Percentiles rank a stretch among this genome's conserved stretches.
Conservation (phyloP, 92 coral and sea anemone genomes). For the Zoanthus gigantus region DNA sequence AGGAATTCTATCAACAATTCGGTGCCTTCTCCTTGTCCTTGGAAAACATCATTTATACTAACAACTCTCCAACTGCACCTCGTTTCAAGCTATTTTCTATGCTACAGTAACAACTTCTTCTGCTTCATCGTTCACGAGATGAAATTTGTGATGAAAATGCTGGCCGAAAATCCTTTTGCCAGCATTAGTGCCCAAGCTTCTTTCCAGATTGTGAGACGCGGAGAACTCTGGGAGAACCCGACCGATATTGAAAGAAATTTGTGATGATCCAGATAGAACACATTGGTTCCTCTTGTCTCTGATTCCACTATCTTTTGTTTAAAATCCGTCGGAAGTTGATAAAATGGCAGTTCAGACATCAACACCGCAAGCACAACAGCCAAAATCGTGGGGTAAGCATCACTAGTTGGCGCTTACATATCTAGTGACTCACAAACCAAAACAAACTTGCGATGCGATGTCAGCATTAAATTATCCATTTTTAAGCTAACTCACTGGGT, state of each 20-base stretch:
- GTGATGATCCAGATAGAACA: neutral
- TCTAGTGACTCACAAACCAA: neutral
- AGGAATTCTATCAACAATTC: neutral
- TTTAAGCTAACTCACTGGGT: too few species aligned
- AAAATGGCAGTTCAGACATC: slow-evolving; percentile 93
- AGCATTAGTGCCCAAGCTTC: slow-evolving; percentile 5
- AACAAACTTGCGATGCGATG: too few species aligned
- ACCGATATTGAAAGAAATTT: slow-evolving; percentile 1
- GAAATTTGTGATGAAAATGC: neutral
- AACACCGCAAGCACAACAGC: slow-evolving; percentile 92
- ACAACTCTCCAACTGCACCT: too few species aligned
- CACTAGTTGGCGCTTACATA: neutral
- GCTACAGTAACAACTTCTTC: neutral
- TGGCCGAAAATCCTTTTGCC: neutral
- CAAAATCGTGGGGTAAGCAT: slow-evolving; percentile 97
- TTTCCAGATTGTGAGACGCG: neutral
- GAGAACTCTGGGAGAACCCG: slow-evolving; percentile 13
- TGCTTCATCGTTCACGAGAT: neutral
- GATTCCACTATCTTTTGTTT: neutral
- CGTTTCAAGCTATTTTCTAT: too few species aligned
- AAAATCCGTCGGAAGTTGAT: neutral
- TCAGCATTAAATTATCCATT: too few species aligned
- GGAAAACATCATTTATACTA: too few species aligned
- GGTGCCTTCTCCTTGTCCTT: neutral
- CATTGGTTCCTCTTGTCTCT: neutral